Evolutionary conservation across 2,797 vertebrate species (phyloP).

Genomic region (Threskiornis aethiopicus): DNA sequence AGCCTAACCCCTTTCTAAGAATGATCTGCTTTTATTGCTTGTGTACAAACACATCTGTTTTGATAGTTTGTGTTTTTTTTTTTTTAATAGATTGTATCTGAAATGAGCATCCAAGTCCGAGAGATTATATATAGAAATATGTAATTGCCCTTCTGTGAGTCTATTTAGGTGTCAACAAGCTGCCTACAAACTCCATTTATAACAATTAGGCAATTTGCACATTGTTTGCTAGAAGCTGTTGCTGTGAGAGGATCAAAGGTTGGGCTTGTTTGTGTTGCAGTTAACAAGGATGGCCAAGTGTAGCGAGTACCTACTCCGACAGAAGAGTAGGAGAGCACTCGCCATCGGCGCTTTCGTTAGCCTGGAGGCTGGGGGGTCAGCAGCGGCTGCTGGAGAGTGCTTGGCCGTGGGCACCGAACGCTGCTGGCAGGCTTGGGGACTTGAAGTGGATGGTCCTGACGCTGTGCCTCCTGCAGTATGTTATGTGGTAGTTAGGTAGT

Average conservation of each 20-base stretch:
- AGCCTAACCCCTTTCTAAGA: background rate
- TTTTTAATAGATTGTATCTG: background rate
- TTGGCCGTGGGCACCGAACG: fast-evolving
- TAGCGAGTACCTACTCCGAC: fast-evolving
- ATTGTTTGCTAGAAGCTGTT: background rate
- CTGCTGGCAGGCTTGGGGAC: background rate
- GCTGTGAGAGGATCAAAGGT: background rate
- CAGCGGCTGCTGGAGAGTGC: fast-evolving
- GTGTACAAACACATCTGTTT: background rate
- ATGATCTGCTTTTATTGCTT: background rate
- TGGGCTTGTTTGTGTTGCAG: background rate
- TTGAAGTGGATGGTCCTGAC: background rate
- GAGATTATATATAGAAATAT: background rate
- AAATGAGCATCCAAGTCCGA: background rate
- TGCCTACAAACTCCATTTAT: background rate
- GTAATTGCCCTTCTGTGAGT: background rate
- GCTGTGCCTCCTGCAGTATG: background rate
- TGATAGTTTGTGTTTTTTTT: background rate
- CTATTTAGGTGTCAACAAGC: background rate
- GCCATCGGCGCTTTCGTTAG: fast-evolving
- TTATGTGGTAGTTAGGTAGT: fast-evolving
- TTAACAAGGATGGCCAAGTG: fast-evolving
- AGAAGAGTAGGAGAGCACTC: background rate
- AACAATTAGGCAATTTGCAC: background rate
- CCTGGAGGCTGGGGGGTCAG: fast-evolving